Evolutionary conservation across 1,140 invertebrate species (phyloP), one percentile per base, ranked within the genome.

Genomic region (Drosophila tani): DNA sequence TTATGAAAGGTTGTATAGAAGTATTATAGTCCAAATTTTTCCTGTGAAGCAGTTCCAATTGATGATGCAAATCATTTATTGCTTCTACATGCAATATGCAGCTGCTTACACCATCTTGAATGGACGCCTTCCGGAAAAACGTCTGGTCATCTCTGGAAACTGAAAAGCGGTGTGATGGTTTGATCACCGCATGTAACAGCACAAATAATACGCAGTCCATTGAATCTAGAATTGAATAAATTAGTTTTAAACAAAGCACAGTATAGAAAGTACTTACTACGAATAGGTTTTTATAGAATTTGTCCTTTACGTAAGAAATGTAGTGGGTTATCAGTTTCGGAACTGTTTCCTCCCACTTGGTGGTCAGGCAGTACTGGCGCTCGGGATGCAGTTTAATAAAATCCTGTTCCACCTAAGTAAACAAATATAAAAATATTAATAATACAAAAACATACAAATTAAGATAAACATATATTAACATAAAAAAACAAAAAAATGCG

Each of bases 1-100:
- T 51, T 27, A 51, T 51, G 27, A 51, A 51, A 29, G 50, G 50
- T 32, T 51, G 50, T 27, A 51, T 51, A 14, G 50, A 9, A 9
- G 29, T 32, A 32, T 32, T 32, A 32, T 32, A 8, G 7, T 32
- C 8, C 8, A 32, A 9, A 32, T 9, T 32, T 32, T 32, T 32
- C 29, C 29, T 32, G 29, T 8, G 29, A 8, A 32, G 29, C 29
- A 32, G 29, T 32, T 32, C 29, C 29, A 32, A 32, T 32, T 32
- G 29, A 32, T 32, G 7, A 9, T 32, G 29, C 29, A 32, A 32
- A 32, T 32, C 29, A 32, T 32, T 32, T 8, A 32, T 32, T 32
- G 29, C 7, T 8, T 32, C 8, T 32, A 32, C 24, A 17, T 32
- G 50, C 29, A 51, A 51, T 15, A 35, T 6, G 14, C 21, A 15